Evolutionary conservation across 2,888 invertebrate genomes (phyloP).

Genomic region (Caenorhabditis virilis): DNA sequence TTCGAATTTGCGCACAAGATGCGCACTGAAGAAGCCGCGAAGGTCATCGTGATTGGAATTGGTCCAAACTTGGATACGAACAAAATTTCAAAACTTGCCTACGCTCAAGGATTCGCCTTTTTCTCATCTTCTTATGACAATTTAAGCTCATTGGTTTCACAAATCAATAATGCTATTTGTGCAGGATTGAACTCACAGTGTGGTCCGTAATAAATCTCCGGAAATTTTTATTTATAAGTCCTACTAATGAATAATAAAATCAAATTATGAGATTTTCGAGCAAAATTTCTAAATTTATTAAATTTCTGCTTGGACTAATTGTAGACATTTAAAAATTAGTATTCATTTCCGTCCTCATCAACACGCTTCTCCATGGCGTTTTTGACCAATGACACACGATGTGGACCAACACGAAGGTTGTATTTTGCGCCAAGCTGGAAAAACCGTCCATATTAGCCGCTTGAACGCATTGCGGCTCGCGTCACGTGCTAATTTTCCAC

Average conservation of each 20-base stretch:
- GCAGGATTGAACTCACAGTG: constrained; percentile 25
- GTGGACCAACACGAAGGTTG: constrained; percentile 44
- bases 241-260: too few species aligned
- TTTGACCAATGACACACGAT: constrained; percentile 44
- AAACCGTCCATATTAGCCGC: neutral
- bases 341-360: constrained; percentile 34
- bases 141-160: constrained; percentile 20
- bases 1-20: constrained; percentile 46
- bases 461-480: neutral
- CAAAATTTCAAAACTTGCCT: constrained; percentile 34
- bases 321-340: too few species aligned
- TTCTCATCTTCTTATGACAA: constrained; percentile 36
- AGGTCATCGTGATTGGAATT: constrained; percentile 50
- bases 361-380: constrained; percentile 28
- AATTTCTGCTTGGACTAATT: too few species aligned
- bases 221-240: too few species aligned
- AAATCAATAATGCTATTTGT: constrained; percentile 47
- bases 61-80: constrained; percentile 34
- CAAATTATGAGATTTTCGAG: too few species aligned
- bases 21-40: constrained; percentile 39
- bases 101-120: constrained; percentile 45
- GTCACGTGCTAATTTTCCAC: neutral
- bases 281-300: too few species aligned
- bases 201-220: constrained; percentile 37
- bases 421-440: constrained; percentile 45